phyloP scores from a whole-genome alignment of 2,113 vertebrate species.

The Bubo bubo region DNA sequence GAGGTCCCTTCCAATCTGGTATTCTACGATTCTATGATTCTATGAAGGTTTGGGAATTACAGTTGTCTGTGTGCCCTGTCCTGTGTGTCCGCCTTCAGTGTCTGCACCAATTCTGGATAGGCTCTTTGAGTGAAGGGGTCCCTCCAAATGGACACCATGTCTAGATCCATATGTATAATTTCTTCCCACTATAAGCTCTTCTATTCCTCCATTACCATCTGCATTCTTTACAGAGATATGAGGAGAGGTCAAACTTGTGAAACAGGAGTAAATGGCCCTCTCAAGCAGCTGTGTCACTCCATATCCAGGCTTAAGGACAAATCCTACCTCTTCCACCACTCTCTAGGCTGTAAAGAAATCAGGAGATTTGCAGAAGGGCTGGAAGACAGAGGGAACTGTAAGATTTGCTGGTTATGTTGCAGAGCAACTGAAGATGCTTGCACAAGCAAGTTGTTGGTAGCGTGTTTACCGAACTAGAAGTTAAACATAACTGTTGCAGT shows the following conservation, averaged over 20 bases:
- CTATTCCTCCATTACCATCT: background rate
- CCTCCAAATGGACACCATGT: background rate
- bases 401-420: background rate
- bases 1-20: no score
- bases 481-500: background rate
- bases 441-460: background rate
- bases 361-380: background rate
- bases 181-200: background rate
- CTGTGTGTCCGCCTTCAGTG: background rate
- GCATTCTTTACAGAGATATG: background rate
- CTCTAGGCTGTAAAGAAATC: background rate
- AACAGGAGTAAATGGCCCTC: background rate
- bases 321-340: background rate
- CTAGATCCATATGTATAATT: background rate
- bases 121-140: background rate
- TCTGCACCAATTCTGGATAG: background rate
- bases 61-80: background rate
- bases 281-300: background rate
- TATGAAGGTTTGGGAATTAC: background rate
- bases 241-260: background rate
- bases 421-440: background rate
- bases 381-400: background rate
- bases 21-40: no score
- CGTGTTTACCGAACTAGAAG: background rate
- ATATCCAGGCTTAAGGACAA: background rate